Base-by-base conservation (phyloP, 2,888 invertebrate species). In the Mycalesis mineus region DNA sequence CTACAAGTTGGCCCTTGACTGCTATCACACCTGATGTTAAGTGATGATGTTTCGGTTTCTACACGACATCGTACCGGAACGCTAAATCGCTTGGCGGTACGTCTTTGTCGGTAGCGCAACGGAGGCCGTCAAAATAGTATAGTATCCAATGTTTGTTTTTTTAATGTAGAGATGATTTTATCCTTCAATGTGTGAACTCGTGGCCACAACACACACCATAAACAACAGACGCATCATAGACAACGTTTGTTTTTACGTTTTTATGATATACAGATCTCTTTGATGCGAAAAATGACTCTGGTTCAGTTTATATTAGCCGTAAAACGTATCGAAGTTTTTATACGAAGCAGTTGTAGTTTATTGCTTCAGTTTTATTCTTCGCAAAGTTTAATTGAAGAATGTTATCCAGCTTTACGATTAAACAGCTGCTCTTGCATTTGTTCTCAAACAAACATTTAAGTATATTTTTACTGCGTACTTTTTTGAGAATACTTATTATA, bases 201-300 rank as follows among this genome's bases (percentile, higher is more conserved):
- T 39, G 39, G 22, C 22, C 28, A 6, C n/a, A 8, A 36, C 7
- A 7, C 37, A 2, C 13, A 29, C 14, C 40, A 51, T 40, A 51
- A 51, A 51, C 50, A 51, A n/a, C 28, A 51, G 50, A 50, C 50
- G 37, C 40, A 39, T 50, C 50, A 40, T 29, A 40, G 50, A 49
- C 50, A 29, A 29, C 7, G 39, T 50, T 31, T 15, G 13, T 51
- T 50, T 48, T 51, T 28, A 14, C 40, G 40, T 40, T 15, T 51
- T 51, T 51, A 40, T 40, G 37, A 40, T 51, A 13, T 13, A 14
- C 50, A 28, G 40, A 14, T 51, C 29, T 51, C 50, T 51, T 51
- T 51, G 50, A 51, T 51, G 29, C 17, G 11, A 29, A 37, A 22
- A 49, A 28, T 39, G 33, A 47, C 47, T 31, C 11, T 14, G 33